A percentile compares a stretch with the other conserved stretches of the same genome.
These are phyloP conservation scores for Callimorpha dominula DNA, from an alignment of 2,888 invertebrate species.

Conservation along the genomic window DNA sequence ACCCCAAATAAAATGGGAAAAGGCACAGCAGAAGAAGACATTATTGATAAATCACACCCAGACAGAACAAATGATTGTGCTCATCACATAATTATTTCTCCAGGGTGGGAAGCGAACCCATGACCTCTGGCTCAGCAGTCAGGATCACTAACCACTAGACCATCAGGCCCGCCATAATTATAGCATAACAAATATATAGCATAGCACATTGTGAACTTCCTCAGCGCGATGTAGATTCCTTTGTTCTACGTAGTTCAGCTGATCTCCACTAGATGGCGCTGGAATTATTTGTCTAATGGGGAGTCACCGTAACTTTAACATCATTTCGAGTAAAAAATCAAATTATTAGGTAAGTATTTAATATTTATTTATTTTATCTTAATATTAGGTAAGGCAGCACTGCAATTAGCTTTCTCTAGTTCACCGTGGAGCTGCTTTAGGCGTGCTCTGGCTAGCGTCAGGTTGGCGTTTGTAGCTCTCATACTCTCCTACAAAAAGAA, in stretches of 20 bases:
- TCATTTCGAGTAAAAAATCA: neutral
- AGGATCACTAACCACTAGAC: too few relatives aligned
- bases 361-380: conserved; percentile 57
- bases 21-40: too few relatives aligned
- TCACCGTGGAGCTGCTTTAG: conserved; percentile 69
- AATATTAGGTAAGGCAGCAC: conserved; percentile 68
- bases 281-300: neutral
- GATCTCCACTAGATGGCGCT: neutral
- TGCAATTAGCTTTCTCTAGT: conserved; percentile 73
- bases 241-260: neutral
- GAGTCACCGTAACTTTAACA: neutral
- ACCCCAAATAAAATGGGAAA: too few relatives aligned
- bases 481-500: conserved; percentile 71
- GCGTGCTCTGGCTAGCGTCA: conserved; percentile 70
- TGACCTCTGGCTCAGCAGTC: too few relatives aligned
- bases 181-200: too few relatives aligned
- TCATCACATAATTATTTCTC: too few relatives aligned
- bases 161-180: too few relatives aligned
- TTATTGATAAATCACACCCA: too few relatives aligned
- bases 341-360: neutral
- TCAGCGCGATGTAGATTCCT: neutral
- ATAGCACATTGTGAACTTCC: too few relatives aligned
- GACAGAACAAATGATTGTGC: too few relatives aligned
- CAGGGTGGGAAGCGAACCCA: too few relatives aligned
- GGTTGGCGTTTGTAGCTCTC: conserved; percentile 73